phyloP scores from a whole-genome alignment of 2,888 invertebrate species.

The Seira ritae region DNA sequence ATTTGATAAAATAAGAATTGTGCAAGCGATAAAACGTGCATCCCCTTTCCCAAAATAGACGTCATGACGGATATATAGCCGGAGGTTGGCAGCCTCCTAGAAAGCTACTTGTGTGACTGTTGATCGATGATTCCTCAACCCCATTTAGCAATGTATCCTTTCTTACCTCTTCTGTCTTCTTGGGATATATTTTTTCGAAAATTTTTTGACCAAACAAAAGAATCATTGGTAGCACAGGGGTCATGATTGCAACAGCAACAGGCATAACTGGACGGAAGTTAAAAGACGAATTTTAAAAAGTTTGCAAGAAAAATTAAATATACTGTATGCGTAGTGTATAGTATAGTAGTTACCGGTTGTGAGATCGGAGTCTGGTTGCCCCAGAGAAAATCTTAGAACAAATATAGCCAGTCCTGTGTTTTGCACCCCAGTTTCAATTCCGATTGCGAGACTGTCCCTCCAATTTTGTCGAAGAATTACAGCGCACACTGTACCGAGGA shows the following conservation, averaged over 20 bases:
- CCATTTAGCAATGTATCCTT: conserved; percentile 14
- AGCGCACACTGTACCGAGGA: conserved; percentile 78
- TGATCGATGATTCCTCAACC: conserved; percentile 12
- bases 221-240: conserved; percentile 87
- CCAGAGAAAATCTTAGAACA: conserved; percentile 86
- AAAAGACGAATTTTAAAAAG: not conserved
- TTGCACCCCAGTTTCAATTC: conserved; percentile 94
- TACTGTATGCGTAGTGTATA: not conserved
- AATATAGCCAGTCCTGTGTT: conserved; percentile 96
- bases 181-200: not conserved
- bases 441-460: conserved; percentile 88
- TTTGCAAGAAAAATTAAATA: conserved; percentile 5
- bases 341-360: conserved; percentile 82
- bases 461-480: conserved; percentile 80
- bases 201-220: not conserved
- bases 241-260: conserved; percentile 94
- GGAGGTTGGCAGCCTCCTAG: conserved; percentile 13
- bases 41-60: not conserved
- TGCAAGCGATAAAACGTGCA: not conserved
- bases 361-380: conserved; percentile 90
- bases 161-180: conserved; percentile 30
- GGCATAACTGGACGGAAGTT: conserved; percentile 84
- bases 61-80: conserved; percentile 20
- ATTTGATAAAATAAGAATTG: not conserved
- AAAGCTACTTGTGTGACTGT: not conserved